Percentiles rank a stretch among this genome's conserved stretches.
Evolutionary conservation across 2,797 vertebrate genomes (phyloP).

Genomic region (Chrysocyon brachyurus): DNA sequence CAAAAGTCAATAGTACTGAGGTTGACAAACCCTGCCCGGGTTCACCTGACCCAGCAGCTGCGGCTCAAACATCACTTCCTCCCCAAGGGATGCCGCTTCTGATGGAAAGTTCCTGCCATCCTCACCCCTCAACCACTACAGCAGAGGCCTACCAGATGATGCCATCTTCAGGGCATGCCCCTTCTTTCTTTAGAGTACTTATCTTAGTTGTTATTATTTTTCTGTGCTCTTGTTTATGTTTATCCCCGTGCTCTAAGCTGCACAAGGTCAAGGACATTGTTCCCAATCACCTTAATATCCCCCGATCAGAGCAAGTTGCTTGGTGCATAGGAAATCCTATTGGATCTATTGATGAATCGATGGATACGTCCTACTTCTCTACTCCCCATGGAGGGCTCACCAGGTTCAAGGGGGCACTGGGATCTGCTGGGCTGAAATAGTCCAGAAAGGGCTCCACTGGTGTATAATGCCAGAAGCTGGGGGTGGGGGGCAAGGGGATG

Average conservation of each 20-base stretch:
- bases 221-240: not conserved
- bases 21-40: not conserved
- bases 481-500: no score
- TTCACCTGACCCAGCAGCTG: not conserved
- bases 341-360: not conserved
- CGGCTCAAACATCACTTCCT: not conserved
- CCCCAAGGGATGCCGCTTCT: rapidly evolving
- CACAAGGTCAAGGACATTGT: not conserved
- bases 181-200: not conserved
- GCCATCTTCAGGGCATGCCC: not conserved
- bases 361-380: not conserved
- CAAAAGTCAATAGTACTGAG: not conserved
- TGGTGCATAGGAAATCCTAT: not conserved
- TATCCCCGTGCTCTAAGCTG: not conserved
- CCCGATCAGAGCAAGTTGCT: not conserved
- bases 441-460: not conserved
- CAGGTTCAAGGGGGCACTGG: not conserved
- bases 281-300: not conserved
- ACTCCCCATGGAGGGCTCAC: not conserved
- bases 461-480: not conserved
- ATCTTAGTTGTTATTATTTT: not conserved
- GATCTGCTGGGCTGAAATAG: not conserved
- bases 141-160: not conserved
- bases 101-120: not conserved
- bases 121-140: not conserved